A percentile compares a stretch with the other conserved stretches of the same genome.
Conservation (phyloP, 2,888 invertebrate species). For the Sipunculus nudus region DNA sequence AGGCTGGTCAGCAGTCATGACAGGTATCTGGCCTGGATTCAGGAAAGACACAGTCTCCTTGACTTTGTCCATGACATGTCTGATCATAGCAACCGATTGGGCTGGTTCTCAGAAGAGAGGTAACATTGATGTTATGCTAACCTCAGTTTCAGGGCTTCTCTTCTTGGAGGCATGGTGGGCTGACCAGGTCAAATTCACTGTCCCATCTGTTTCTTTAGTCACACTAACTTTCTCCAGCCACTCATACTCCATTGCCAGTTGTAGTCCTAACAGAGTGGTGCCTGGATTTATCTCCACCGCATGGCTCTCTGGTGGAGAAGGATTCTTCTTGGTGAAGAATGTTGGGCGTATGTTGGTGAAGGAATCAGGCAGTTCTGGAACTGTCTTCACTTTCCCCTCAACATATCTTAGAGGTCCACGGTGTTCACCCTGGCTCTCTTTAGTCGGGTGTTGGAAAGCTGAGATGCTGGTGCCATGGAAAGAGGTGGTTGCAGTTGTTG, state of each 20-base stretch:
- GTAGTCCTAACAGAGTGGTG: too few species aligned
- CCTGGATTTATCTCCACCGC: too few species aligned
- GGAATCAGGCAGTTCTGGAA: constrained; percentile 30
- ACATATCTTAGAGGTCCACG: constrained; percentile 10
- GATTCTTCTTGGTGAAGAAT: constrained; percentile 21
- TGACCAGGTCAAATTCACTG: constrained; percentile 18
- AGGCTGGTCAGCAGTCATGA: constrained; percentile 47
- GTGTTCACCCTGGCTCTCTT: constrained; percentile 16
- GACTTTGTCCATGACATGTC: constrained; percentile 26
- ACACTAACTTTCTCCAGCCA: constrained; percentile 13
- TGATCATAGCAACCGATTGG: constrained; percentile 25
- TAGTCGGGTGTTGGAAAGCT: constrained; percentile 33
- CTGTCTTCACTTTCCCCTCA: constrained; percentile 11
- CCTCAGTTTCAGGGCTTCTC: constrained; percentile 3
- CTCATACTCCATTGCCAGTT: constrained; percentile 16
- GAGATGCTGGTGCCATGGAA: constrained; percentile 41
- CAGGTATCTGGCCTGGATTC: constrained; percentile 48
- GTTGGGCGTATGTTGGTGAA: constrained; percentile 27
- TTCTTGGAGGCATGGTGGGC: constrained; percentile 26
- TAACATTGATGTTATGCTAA: constrained; percentile 16
- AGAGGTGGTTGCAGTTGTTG: constrained; percentile 30
- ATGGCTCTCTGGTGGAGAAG: constrained; percentile 12
- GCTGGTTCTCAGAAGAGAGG: constrained; percentile 17
- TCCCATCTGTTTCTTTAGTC: constrained; percentile 9
- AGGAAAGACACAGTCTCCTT: constrained; percentile 24